Base-by-base conservation (phyloP, 2,113 vertebrate genomes). In the Sialia sialis region DNA sequence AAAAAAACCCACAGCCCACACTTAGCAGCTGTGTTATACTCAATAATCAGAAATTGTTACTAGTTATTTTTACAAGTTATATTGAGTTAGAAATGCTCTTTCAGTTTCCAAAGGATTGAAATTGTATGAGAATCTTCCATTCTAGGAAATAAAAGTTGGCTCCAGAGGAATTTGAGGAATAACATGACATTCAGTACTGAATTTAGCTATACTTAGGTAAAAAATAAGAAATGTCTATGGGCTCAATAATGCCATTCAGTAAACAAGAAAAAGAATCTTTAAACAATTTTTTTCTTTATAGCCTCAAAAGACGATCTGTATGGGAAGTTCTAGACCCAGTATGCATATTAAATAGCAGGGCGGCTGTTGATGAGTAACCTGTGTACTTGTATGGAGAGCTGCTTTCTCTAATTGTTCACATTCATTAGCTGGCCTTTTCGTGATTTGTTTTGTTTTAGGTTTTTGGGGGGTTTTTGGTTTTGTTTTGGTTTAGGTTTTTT, bases 1-100 rank as follows among this genome's bases (percentile, higher is more conserved):
- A 82, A 74, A 56, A 15, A 2, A 27, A 1, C 1, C 2, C 9
- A 70, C 62, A 70, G 5, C 10, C 0, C 10, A 30, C 4, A 25
- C 6, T 78, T 49, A 60, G 19, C 26, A 64, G 16, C 6, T 66
- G 22, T 58, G 34, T 78, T 44, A 23, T 68, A 4, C 22, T 39
- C 3, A 74, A 75, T 80, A 84, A 56, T 3, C 16, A 70, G 34
- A 66, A 60, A 74, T 59, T 15, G 11, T 55, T 82, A 12, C 11
- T 51, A 51, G 29, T 32, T 70, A 30, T 55, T 78, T 91, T 86
- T 41, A 27, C 39, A 76, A 77, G 16, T 85, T 51, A 48, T 34
- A 13, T 23, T 21, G 23, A 52, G 10, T 67, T 60, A 75, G 48
- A 81, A 84, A 69, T 49, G 4, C 29, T 34, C 8, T 87, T 88